Evolutionary conservation across 1,140 invertebrate genomes (phyloP).

Genomic region (Vollenhovia emeryi): DNA sequence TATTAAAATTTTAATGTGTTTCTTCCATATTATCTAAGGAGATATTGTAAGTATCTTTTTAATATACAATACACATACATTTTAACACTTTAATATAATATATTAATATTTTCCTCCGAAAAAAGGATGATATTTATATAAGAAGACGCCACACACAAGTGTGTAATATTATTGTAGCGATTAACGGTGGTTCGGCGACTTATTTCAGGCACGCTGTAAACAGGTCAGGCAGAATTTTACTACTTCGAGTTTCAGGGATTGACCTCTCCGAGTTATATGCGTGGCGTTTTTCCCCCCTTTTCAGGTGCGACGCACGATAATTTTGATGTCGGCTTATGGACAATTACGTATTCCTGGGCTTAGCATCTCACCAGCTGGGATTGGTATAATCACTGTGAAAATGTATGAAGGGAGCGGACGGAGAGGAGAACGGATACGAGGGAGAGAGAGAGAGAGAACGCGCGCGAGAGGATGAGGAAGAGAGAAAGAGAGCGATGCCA

Average conservation of each 20-base stretch:
- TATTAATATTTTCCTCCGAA: background rate
- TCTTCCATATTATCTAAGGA: slow-evolving; percentile 88
- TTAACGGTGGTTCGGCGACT: background rate
- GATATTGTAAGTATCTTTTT: slow-evolving; percentile 86
- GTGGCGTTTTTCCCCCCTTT: background rate
- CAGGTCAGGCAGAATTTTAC: background rate
- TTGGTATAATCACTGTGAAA: background rate
- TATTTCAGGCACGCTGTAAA: background rate
- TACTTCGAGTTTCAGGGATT: background rate
- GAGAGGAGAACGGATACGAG: background rate
- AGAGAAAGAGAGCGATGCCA: background rate
- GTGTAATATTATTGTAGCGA: no score
- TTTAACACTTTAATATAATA: slow-evolving; percentile 12
- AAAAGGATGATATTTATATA: background rate
- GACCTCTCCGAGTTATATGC: no score
- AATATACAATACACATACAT: slow-evolving; percentile 3
- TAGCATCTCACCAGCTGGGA: background rate
- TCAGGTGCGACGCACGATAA: background rate
- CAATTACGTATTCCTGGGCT: background rate
- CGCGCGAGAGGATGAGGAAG: background rate
- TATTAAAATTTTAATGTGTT: slow-evolving; percentile 88
- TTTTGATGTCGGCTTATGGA: background rate
- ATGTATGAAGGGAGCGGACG: background rate
- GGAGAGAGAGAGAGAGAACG: background rate
- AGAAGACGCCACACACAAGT: background rate